Percentiles rank a stretch among this genome's conserved stretches.
These are phyloP conservation scores for Natator depressus DNA, from an alignment of 2,113 vertebrate species.

Conservation along the genomic window DNA sequence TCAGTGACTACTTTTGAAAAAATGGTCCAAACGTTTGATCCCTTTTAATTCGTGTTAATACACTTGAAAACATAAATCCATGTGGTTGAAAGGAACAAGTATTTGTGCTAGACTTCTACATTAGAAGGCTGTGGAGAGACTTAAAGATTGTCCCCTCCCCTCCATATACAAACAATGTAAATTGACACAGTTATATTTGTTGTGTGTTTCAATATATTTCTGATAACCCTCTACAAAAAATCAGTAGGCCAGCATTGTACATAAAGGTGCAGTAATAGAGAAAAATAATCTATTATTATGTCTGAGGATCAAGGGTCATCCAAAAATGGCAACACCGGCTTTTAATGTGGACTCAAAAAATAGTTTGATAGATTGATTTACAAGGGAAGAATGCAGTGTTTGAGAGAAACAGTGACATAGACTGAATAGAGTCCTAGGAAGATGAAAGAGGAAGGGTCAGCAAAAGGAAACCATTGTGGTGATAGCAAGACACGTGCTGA, in stretches of 20 bases:
- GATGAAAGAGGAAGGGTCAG: not conserved
- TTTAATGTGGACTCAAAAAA: not conserved
- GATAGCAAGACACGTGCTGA: not conserved
- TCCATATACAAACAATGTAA: not conserved
- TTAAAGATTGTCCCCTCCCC: not conserved
- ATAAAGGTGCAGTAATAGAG: not conserved
- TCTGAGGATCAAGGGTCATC: not conserved
- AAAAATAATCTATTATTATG: not conserved
- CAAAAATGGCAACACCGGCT: not conserved
- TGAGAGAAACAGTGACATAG: not conserved
- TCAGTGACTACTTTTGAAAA: not conserved
- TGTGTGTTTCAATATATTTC: not conserved
- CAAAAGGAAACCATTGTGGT: not conserved
- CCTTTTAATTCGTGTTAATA: not conserved
- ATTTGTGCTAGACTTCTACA: not conserved
- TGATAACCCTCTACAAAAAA: not conserved
- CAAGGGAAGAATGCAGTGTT: not conserved
- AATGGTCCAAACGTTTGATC: not conserved
- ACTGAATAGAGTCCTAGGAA: not conserved
- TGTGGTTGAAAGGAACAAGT: not conserved
- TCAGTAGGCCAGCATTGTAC: not conserved
- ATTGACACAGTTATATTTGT: accelerated
- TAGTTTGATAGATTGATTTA: not conserved
- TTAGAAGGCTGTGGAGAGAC: not conserved
- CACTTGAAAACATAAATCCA: not conserved